Evolutionary conservation across 2,888 invertebrate species (phyloP).

Genomic region (Globia sparganii): DNA sequence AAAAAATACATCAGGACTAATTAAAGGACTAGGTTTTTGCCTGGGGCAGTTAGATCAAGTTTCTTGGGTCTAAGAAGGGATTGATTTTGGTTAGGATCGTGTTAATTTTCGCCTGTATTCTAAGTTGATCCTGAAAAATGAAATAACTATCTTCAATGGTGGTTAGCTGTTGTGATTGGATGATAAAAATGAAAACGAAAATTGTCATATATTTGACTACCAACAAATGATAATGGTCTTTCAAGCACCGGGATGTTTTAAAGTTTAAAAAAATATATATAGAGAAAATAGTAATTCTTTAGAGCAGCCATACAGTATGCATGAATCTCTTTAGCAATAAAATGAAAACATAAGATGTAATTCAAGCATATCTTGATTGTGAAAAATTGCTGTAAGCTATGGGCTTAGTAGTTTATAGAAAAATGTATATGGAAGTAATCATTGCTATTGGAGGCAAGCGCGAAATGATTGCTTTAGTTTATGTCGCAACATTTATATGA

Average conservation of each 20-base stretch:
- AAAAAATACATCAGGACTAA: conserved; percentile 44
- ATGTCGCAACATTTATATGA: neutral
- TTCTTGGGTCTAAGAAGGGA: neutral
- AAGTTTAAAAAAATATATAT: neutral
- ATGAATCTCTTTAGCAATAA: conserved; percentile 22
- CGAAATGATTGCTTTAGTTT: conserved; percentile 29
- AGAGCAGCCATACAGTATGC: neutral
- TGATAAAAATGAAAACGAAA: neutral
- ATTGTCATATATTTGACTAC: neutral
- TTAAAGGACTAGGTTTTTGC: conserved; percentile 32
- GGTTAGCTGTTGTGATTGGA: neutral
- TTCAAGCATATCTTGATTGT: conserved; percentile 40
- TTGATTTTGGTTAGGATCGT: conserved; percentile 12
- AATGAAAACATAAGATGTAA: conserved; percentile 5
- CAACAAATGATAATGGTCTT: neutral
- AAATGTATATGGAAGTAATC: conserved; percentile 17
- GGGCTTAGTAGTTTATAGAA: conserved; percentile 6
- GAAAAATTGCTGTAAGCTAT: conserved; percentile 38
- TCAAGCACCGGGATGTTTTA: neutral
- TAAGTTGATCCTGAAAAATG: neutral
- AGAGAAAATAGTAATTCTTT: neutral
- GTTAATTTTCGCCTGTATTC: neutral
- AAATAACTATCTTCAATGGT: neutral
- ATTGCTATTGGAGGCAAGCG: conserved; percentile 10
- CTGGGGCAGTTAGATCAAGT: conserved; percentile 1